Conservation (phyloP, 2,113 vertebrate species). For the Prunella fulvescens region DNA sequence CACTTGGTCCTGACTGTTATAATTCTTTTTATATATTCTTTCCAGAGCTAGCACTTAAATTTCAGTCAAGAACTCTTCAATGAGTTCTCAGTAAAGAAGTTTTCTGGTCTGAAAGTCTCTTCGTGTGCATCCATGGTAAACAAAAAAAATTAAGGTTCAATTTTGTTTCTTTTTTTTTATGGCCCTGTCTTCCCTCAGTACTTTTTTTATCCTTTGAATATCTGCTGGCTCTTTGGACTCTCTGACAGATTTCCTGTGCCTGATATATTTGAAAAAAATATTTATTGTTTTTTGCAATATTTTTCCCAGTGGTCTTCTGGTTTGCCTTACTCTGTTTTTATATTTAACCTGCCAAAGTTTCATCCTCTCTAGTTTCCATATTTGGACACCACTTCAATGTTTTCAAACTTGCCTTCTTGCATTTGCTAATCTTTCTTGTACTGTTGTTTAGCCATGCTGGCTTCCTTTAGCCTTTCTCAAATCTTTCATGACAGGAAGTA, state of each 20-base stretch:
- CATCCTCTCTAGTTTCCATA: background rate
- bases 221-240: background rate
- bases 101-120: background rate
- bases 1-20: background rate
- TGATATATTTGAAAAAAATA: background rate
- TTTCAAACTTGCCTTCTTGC: background rate
- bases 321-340: background rate
- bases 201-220: background rate
- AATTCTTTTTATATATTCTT: background rate
- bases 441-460: background rate
- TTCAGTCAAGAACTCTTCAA: background rate
- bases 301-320: background rate
- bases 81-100: background rate
- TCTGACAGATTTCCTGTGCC: background rate
- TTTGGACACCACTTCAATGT: background rate
- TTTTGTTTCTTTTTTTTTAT: background rate
- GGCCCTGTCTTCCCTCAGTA: background rate
- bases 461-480: conserved; percentile 44
- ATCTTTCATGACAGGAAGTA: conserved; percentile 19
- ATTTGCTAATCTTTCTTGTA: background rate
- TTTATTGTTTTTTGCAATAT: background rate
- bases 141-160: background rate
- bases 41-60: background rate
- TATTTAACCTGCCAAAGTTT: conserved; percentile 10
- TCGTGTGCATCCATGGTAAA: background rate